Conservation (phyloP, 1,140 invertebrate genomes). For the Ceratitis capitata region DNA sequence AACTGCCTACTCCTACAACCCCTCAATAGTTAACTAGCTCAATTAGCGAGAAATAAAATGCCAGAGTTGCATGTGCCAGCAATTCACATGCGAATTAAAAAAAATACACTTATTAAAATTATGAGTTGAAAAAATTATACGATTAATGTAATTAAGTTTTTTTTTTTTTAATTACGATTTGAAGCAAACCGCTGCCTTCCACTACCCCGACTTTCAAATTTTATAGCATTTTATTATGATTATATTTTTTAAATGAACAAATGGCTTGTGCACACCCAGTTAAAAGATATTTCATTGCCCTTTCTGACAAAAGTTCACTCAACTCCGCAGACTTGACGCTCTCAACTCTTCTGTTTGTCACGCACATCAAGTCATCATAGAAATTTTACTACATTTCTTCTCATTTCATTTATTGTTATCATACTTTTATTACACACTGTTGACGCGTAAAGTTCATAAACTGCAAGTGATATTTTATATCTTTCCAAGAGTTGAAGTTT, state of each 20-base stretch:
- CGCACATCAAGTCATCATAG: neutral
- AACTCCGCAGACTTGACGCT: neutral
- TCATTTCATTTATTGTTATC: neutral
- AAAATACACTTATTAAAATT: neutral
- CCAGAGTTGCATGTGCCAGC: neutral
- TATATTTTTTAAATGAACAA: neutral
- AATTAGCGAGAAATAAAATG: neutral
- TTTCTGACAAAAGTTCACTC: neutral
- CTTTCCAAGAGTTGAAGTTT: no score
- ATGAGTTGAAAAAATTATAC: neutral
- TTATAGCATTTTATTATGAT: neutral
- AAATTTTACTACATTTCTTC: no score
- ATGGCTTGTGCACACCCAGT: neutral
- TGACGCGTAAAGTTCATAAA: neutral
- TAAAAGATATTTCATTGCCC: neutral
- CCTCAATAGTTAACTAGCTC: neutral
- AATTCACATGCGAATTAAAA: neutral
- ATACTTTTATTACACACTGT: neutral
- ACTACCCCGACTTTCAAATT: neutral
- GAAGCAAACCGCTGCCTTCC: neutral
- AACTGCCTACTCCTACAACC: neutral
- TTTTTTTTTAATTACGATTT: conserved; percentile 8
- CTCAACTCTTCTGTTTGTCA: neutral
- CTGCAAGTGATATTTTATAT: neutral
- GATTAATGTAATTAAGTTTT: neutral